Base-by-base conservation (phyloP, 2,888 invertebrate genomes). In the Synanthedon tipuliformis region DNA sequence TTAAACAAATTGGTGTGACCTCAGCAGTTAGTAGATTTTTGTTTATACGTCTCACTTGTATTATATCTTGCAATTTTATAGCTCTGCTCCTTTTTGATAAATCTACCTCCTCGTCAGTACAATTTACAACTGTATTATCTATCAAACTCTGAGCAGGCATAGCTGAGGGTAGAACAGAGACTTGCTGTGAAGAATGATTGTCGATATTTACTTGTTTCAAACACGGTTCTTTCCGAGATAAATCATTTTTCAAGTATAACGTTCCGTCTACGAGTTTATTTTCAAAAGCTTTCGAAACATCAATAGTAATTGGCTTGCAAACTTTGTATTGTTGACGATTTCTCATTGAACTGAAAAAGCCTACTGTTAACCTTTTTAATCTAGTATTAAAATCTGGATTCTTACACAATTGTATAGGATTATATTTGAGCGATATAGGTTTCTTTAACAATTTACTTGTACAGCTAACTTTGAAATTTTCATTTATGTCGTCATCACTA, bases 351-450 rank as follows among this genome's bases (percentile, higher is more conserved):
- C 68, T 73, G 45, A 79, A 73, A 58, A 87, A 87, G 1, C 82
- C 76, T 4, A 68, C 67, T 1, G 71, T 73, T 48, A 87, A 59
- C 52, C 84, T 66, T 62, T 78, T 83, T 8, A 87, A 60, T 40
- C 78, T 65, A 4, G 81, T 83, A 56, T 86, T 87, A 52, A 86
- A 87, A 60, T 87, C 86, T 1, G 86, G 86, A 64, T 87, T 87
- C 63, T 83, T 85, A 55, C 83, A 82, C 4, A 87, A 53, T 41
- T 76, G 68, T 61, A 82, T 76, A 0, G 80, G 77, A 58, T 78
- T 73, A 51, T 86, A 86, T 2, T 54, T 64, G n/a, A 75, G 71
- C 52, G 65, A 64, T 57, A 63, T 69, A 1, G 83, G 85, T 65
- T 85, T 86, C 61, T 74, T 68, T 40, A 84, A 64, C 50, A 84